Percentiles rank a stretch among this genome's conserved stretches.
phyloP scores from a whole-genome alignment of 2,113 vertebrate genomes.

The Lampris megalopsis region DNA sequence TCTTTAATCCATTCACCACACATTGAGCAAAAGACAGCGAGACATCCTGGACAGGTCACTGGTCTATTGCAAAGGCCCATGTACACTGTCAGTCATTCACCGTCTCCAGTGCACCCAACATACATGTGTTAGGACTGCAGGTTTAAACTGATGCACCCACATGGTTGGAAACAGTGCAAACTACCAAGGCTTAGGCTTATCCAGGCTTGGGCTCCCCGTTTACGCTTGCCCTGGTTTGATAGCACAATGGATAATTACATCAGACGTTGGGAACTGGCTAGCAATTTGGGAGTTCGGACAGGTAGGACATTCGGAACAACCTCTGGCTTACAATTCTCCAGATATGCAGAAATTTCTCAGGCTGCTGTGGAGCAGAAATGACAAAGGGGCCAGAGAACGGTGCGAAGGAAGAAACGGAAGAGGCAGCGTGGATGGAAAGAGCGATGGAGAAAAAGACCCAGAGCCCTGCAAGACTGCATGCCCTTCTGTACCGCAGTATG shows the following conservation, averaged over 20 bases:
- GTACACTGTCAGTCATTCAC: no score
- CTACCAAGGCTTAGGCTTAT: no score
- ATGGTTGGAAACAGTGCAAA: no score
- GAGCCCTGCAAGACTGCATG: constrained; percentile 58
- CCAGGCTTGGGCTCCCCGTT: no score
- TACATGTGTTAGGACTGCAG: no score
- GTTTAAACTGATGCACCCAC: no score
- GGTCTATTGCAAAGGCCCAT: not conserved
- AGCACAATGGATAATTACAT: not conserved
- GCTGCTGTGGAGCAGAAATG: not conserved
- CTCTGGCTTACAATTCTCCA: not conserved
- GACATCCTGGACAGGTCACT: no score
- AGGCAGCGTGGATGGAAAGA: constrained; percentile 34
- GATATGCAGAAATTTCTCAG: constrained; percentile 54
- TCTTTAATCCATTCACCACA: no score
- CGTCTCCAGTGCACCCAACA: no score
- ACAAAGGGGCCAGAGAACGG: not conserved
- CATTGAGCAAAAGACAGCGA: no score
- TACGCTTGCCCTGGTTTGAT: not conserved
- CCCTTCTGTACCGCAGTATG: constrained; percentile 71
- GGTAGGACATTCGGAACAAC: not conserved
- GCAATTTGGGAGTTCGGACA: not conserved
- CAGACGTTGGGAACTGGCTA: not conserved
- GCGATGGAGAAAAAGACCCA: constrained; percentile 18
- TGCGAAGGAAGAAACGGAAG: constrained; percentile 40